A percentile compares a stretch with the other conserved stretches of the same genome.
These are phyloP conservation scores for Anticlea derivata DNA, from an alignment of 2,888 invertebrate genomes.

Conservation along the genomic window DNA sequence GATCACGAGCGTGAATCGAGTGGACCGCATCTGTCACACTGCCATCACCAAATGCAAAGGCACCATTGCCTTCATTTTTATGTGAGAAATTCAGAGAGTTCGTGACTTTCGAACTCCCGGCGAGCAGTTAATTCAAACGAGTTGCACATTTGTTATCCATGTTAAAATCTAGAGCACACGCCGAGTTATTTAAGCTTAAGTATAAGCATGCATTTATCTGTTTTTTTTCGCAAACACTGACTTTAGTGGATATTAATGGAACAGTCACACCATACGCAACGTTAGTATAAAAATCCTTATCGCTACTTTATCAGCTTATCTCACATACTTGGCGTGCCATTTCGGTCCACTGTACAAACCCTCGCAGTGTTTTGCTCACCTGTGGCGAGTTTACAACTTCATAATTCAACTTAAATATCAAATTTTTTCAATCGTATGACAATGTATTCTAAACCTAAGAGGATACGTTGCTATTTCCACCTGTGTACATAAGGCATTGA, in stretches of 20 bases:
- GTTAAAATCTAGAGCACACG: constrained; percentile 23
- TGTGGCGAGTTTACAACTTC: constrained; percentile 56
- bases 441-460: constrained; percentile 28
- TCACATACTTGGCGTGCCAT: constrained; percentile 71
- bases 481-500: constrained; percentile 41
- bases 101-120: constrained; percentile 55
- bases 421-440: constrained; percentile 43
- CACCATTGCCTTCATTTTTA: constrained; percentile 56
- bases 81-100: constrained; percentile 55
- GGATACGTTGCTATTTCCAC: constrained; percentile 16
- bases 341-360: constrained; percentile 62
- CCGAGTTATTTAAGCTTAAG: constrained; percentile 13
- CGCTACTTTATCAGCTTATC: constrained; percentile 80
- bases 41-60: constrained; percentile 55
- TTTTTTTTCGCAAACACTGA: constrained; percentile 20
- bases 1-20: constrained; percentile 61
- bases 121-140: constrained; percentile 30
- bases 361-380: constrained; percentile 63
- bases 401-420: constrained; percentile 40
- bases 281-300: constrained; percentile 66
- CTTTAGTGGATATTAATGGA: constrained; percentile 36
- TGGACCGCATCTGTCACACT: constrained; percentile 56
- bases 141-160: constrained; percentile 17
- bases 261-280: constrained; percentile 57
- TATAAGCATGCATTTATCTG: constrained; percentile 5